Conservation (phyloP, 2,797 vertebrate genomes). For the Gadopsis bispinosus region DNA sequence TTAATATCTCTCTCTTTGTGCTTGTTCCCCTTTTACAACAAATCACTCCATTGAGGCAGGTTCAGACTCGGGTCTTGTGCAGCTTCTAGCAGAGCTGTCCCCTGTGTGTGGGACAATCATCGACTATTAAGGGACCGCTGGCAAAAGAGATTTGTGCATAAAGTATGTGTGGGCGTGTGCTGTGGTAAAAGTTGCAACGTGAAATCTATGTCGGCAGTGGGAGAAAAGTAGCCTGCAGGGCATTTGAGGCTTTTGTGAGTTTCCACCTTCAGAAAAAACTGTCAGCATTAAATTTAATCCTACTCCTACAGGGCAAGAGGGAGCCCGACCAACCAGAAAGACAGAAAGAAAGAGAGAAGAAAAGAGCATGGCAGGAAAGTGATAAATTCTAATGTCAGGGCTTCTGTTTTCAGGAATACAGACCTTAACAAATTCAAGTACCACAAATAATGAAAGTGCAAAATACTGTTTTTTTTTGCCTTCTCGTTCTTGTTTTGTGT, state of each 20-base stretch:
- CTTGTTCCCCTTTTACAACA: conserved; percentile 45
- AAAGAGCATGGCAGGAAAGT: conserved; percentile 36
- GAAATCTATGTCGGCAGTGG: conserved; percentile 65
- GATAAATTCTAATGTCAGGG: conserved; percentile 40
- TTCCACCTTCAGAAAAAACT: conserved; percentile 66
- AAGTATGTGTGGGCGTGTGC: conserved; percentile 11
- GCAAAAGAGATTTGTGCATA: conserved; percentile 41
- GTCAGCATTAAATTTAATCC: conserved; percentile 71
- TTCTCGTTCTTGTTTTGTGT: neutral
- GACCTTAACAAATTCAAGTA: conserved; percentile 37
- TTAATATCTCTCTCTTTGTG: conserved; percentile 52
- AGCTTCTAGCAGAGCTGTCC: conserved; percentile 48
- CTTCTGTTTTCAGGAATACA: conserved; percentile 33
- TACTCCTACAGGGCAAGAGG: conserved; percentile 58
- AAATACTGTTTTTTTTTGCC: neutral
- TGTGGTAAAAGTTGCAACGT: conserved; percentile 50
- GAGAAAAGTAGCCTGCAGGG: conserved; percentile 68
- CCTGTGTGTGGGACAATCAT: conserved; percentile 49
- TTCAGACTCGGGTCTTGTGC: conserved; percentile 63
- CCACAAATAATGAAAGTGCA: conserved; percentile 16
- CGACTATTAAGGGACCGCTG: conserved; percentile 38
- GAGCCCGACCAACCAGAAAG: conserved; percentile 49
- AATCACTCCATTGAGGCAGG: conserved; percentile 60
- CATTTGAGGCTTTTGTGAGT: conserved; percentile 67
- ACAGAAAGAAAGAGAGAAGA: conserved; percentile 34